Percentiles rank a stretch among this genome's conserved stretches.
phyloP scores from a whole-genome alignment of 2,113 vertebrate genomes.

The Perca flavescens region DNA sequence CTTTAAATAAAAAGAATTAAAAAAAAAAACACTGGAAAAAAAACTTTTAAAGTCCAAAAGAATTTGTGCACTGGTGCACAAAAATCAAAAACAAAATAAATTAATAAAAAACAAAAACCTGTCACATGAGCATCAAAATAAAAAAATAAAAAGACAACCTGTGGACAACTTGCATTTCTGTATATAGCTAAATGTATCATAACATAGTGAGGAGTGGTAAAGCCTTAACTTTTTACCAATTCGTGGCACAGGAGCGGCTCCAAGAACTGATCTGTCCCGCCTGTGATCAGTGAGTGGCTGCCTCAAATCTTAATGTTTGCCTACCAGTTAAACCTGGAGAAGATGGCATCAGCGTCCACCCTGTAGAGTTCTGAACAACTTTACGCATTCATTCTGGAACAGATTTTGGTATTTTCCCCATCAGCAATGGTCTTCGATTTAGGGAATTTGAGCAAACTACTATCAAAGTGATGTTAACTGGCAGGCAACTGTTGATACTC shows the following conservation, averaged over 20 bases:
- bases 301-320: constrained; percentile 26
- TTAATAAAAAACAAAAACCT: constrained; percentile 50
- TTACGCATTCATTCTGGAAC: not conserved
- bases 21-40: not conserved
- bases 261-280: constrained; percentile 18
- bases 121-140: constrained; percentile 37
- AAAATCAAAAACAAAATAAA: constrained; percentile 66
- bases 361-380: not conserved
- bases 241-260: constrained; percentile 28
- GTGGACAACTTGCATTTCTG: constrained; percentile 61
- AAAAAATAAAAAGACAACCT: constrained; percentile 18
- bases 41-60: constrained; percentile 83
- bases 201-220: constrained; percentile 39
- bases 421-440: constrained; percentile 7
- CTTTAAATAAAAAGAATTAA: constrained; percentile 85
- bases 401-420: not conserved
- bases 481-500: constrained; percentile 43
- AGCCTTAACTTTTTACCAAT: constrained; percentile 24
- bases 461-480: constrained; percentile 21
- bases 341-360: constrained; percentile 15
- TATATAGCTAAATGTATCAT: constrained; percentile 39
- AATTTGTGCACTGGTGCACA: constrained; percentile 78
- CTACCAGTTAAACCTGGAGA: constrained; percentile 37
- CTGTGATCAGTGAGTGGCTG: constrained; percentile 31
- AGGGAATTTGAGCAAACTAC: not conserved